Conservation (phyloP, 2,797 vertebrate genomes). For the Oreonectes daqikongensis region DNA sequence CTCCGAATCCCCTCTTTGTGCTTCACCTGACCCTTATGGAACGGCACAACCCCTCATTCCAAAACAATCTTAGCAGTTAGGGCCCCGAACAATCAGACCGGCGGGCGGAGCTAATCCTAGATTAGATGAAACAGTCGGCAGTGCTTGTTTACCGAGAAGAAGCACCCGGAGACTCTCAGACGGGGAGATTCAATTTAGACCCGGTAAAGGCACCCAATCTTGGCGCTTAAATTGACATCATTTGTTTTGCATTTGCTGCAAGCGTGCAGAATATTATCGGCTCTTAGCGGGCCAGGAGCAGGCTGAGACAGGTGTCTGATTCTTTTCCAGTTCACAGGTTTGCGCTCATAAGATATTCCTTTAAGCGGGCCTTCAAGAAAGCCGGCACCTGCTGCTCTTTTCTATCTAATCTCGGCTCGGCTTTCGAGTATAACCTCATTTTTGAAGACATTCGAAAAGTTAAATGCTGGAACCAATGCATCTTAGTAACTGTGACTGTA, state of each 20-base stretch:
- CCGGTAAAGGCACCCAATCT: slow-evolving; percentile 58
- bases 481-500: neutral
- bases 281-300: slow-evolving; percentile 56
- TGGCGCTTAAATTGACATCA: slow-evolving; percentile 60
- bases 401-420: slow-evolving; percentile 25
- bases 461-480: neutral
- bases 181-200: slow-evolving; percentile 70
- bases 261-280: slow-evolving; percentile 71
- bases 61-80: slow-evolving; percentile 68
- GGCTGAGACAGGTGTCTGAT: slow-evolving; percentile 50
- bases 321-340: slow-evolving; percentile 49
- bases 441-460: slow-evolving; percentile 2
- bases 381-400: slow-evolving; percentile 41
- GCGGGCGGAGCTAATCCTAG: slow-evolving; percentile 69
- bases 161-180: slow-evolving; percentile 57
- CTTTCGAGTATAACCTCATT: slow-evolving; percentile 27
- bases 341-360: slow-evolving; percentile 45
- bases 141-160: slow-evolving; percentile 68
- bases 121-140: slow-evolving; percentile 66
- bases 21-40: slow-evolving; percentile 49
- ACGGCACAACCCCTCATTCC: slow-evolving; percentile 53
- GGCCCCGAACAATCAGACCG: slow-evolving; percentile 59
- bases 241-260: slow-evolving; percentile 68
- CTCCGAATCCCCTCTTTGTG: slow-evolving; percentile 14
- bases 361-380: slow-evolving; percentile 40